phyloP scores from a whole-genome alignment of 37 sponge, comb jelly and placozoan genomes.

The Ianthella basta region DNA sequence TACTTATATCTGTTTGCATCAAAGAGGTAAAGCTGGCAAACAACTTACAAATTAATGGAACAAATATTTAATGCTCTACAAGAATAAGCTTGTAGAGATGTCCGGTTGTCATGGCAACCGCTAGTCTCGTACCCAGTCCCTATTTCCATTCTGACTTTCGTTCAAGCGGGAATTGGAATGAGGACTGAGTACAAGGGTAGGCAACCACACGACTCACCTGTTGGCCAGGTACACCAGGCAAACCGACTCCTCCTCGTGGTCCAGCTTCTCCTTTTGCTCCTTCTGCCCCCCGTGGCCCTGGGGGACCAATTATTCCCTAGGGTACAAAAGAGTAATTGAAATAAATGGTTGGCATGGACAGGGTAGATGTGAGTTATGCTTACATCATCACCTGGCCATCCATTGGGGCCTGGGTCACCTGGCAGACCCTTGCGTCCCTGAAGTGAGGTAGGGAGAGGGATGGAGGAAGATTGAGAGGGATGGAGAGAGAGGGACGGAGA shows the following conservation, averaged over 20 bases:
- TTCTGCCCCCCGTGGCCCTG: constrained; percentile 6
- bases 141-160: no score
- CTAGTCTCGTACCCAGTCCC: no score
- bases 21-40: no score
- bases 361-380: neutral
- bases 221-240: neutral
- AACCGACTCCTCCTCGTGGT: neutral
- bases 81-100: neutral
- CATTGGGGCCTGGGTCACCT: constrained; percentile 44
- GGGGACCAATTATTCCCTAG: neutral
- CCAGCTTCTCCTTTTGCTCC: constrained; percentile 50
- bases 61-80: neutral
- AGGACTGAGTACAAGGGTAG: neutral
- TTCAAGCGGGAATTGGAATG: neutral
- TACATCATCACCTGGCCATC: constrained; percentile 38
- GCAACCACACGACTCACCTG: neutral
- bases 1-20: constrained; percentile 4
- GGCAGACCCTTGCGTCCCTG: neutral
- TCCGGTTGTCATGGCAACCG: no score
- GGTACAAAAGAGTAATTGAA: neutral
- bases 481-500: neutral
- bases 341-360: neutral
- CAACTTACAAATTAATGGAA: no score
- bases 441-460: neutral
- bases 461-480: neutral